phyloP scores from a whole-genome alignment of 2,888 invertebrate genomes.

The Caprella mutica region DNA sequence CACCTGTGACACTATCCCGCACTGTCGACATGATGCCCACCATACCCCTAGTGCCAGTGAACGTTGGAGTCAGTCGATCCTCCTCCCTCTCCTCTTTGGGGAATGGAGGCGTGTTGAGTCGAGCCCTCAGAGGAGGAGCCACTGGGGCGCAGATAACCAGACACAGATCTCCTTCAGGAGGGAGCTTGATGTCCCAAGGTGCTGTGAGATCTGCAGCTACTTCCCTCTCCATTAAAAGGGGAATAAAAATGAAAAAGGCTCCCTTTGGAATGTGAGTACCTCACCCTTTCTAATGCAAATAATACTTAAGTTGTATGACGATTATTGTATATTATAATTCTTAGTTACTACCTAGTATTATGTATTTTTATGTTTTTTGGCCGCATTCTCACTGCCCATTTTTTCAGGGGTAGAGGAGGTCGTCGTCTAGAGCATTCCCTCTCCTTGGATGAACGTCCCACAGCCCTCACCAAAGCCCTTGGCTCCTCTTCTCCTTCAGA shows the following conservation, averaged over 20 bases:
- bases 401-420: slow-evolving; percentile 20
- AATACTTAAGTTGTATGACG: not conserved
- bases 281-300: not conserved
- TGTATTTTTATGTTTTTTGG: not conserved
- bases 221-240: slow-evolving; percentile 3
- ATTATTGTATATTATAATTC: not conserved
- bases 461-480: too few relatives aligned
- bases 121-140: slow-evolving; percentile 6
- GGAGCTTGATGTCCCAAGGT: not conserved
- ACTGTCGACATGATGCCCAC: slow-evolving; percentile 32
- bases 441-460: slow-evolving; percentile 25
- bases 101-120: slow-evolving; percentile 23
- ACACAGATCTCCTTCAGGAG: not conserved
- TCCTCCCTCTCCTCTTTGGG: slow-evolving; percentile 17
- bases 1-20: not conserved
- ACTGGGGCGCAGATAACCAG: not conserved
- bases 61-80: slow-evolving; percentile 17
- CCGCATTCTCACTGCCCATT: not conserved
- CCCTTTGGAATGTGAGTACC: slow-evolving; percentile 11
- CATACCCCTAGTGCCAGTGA: slow-evolving; percentile 30
- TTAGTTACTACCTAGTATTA: not conserved
- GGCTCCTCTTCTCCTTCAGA: too few relatives aligned
- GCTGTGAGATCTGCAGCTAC: too few relatives aligned
- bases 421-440: slow-evolving; percentile 26
- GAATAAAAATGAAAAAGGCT: slow-evolving; percentile 5